Evolutionary conservation across 2,113 vertebrate species (phyloP), one percentile per base, ranked within the genome.

Genomic region (Desmodus rotundus): DNA sequence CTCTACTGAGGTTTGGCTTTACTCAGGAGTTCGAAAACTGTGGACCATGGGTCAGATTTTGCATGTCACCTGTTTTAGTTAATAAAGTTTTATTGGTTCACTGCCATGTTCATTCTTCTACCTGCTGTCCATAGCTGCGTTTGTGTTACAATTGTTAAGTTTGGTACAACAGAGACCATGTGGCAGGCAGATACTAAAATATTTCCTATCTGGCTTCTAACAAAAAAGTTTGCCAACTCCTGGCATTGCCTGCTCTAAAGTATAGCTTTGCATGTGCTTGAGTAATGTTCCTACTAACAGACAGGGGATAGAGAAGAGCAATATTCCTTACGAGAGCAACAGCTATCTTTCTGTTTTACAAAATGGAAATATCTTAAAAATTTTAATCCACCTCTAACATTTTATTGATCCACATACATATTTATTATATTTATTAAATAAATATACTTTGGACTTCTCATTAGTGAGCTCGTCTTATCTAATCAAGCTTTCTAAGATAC

Each of bases 401-500:
- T 96, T 96, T 92, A 86, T 93, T 90, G 72, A 82, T 93, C 67
- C 77, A 36, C 36, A 73, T 95, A 89, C 74, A 85, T 89, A 94
- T 93, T 96, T 76, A 87, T 77, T 63, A 22, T 84, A 82, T 82
- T 72, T 89, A 89, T 94, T 81, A 87, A 95, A 68, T 43, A 95
- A 74, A 92, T 96, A 84, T 26, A 82, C 38, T 74, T 84, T 95
- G 58, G 77, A 74, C 22, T 96, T 94, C 13, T 89, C 63, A 91
- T 72, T 92, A 36, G 50, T 88, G 67, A 87, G 17, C 50, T 84
- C 84, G 52, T 70, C 70, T 96, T 93, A 78, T 82, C 72, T 96
- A 93, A 94, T 94, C 81, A 86, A 82, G 26, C 33, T 83, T 88
- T 87, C 56, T 85, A 86, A 93, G 92, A 94, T 95, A 93, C 90